These are phyloP conservation scores for Phalloptychus januarius DNA, from an alignment of 2,797 vertebrate genomes.

Conservation along the genomic window DNA sequence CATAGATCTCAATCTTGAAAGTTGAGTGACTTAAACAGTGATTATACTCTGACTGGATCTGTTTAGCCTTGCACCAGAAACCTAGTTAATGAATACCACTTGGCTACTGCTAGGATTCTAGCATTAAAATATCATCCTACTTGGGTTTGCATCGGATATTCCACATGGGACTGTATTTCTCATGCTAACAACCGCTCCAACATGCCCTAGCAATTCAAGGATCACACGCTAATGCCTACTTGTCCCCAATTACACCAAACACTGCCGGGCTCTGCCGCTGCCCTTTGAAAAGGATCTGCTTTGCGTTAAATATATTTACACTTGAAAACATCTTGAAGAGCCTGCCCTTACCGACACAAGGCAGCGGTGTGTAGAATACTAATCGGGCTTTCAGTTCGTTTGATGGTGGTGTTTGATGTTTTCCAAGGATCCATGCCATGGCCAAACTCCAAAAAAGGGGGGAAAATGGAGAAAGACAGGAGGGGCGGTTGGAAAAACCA, in stretches of 20 bases:
- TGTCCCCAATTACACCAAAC: slow-evolving; percentile 81
- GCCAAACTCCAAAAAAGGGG: slow-evolving; percentile 55
- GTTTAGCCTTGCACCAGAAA: slow-evolving; percentile 52
- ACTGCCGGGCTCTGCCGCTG: slow-evolving; percentile 71
- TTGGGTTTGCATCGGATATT: slow-evolving; percentile 73
- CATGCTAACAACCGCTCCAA: slow-evolving; percentile 75
- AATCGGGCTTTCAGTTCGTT: slow-evolving; percentile 71
- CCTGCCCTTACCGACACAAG: slow-evolving; percentile 73
- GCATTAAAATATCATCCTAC: slow-evolving; percentile 70
- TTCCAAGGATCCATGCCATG: slow-evolving; percentile 69
- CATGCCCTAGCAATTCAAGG: slow-evolving; percentile 79
- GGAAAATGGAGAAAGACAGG: slow-evolving; percentile 28
- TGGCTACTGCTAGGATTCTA: slow-evolving; percentile 62
- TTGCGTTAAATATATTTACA: slow-evolving; percentile 81
- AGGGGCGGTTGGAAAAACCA: slow-evolving; percentile 26
- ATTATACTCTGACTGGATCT: slow-evolving; percentile 62
- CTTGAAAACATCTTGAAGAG: slow-evolving; percentile 78
- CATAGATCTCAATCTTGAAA: slow-evolving; percentile 65
- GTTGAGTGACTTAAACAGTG: slow-evolving; percentile 73
- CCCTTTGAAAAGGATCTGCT: slow-evolving; percentile 79
- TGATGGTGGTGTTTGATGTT: slow-evolving; percentile 79
- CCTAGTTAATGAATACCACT: slow-evolving; percentile 75
- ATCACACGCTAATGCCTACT: slow-evolving; percentile 81
- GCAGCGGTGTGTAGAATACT: slow-evolving; percentile 79
- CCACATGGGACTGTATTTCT: slow-evolving; percentile 75